Evolutionary conservation across 30 jellyfish, hydroid and myxozoan species (phyloP).

Genomic region (Chrysaora quinquecirrha): DNA sequence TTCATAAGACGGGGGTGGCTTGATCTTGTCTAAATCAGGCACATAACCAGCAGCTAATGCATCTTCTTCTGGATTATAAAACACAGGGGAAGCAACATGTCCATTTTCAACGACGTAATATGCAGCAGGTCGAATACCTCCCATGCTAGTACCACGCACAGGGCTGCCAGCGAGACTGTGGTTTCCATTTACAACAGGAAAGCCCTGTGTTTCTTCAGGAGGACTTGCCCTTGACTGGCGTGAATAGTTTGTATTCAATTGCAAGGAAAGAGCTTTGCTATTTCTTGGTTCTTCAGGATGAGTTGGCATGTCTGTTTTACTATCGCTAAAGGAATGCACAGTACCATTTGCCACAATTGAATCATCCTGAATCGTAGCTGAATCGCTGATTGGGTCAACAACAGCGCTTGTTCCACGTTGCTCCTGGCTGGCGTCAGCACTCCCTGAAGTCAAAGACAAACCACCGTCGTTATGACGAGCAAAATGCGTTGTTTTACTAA

Average conservation of each 20-base stretch:
- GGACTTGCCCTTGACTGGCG: not conserved
- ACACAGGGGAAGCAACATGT: not conserved
- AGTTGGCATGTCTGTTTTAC: not conserved
- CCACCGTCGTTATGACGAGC: too few species aligned
- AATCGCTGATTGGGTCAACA: not conserved
- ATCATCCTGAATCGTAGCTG: not conserved
- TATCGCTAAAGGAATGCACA: too few species aligned
- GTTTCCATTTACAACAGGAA: not conserved
- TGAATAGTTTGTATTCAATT: not conserved
- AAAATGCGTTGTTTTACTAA: too few species aligned
- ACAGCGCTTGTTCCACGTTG: not conserved
- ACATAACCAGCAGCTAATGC: not conserved
- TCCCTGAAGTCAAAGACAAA: not conserved
- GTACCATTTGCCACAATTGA: not conserved
- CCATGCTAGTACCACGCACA: not conserved
- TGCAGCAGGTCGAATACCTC: not conserved
- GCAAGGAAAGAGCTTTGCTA: not conserved
- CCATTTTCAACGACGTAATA: conserved; percentile 2
- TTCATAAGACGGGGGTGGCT: conserved; percentile 64
- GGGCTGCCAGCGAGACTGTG: not conserved
- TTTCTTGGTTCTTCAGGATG: not conserved
- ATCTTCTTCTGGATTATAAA: not conserved
- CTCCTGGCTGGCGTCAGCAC: not conserved
- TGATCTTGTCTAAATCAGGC: conserved; percentile 50
- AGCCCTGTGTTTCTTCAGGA: not conserved